These are phyloP conservation scores for Tokudaia tokunoshimensis DNA, from an alignment of 2,797 vertebrate genomes.

Conservation along the genomic window DNA sequence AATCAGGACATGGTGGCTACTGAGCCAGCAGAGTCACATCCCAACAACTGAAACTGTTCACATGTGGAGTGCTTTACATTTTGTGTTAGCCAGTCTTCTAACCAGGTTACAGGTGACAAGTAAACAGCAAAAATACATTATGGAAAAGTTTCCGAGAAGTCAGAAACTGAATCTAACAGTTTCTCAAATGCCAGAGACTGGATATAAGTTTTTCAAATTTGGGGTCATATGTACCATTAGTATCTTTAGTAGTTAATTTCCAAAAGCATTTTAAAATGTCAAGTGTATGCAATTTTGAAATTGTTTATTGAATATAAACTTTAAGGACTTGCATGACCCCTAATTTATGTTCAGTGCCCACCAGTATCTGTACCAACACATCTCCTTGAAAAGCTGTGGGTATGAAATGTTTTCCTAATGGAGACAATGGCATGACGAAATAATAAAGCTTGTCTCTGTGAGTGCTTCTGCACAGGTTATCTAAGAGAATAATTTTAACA, in stretches of 20 bases:
- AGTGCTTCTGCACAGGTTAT: fast-evolving
- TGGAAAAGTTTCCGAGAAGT: background rate
- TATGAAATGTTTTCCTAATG: conserved; percentile 13
- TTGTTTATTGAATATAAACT: background rate
- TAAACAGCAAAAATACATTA: background rate
- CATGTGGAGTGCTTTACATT: background rate
- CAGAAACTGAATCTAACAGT: background rate
- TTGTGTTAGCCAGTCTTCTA: background rate
- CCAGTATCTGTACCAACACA: background rate
- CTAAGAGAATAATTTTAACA: conserved; percentile 18
- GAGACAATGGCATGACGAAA: background rate
- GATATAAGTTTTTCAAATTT: background rate
- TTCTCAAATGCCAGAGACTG: background rate
- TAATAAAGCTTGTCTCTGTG: background rate
- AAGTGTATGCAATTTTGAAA: background rate
- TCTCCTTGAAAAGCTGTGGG: background rate
- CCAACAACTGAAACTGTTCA: background rate
- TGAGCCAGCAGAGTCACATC: background rate
- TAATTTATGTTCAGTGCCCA: background rate
- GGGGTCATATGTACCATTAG: background rate
- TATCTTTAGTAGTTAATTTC: background rate
- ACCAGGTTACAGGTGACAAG: background rate
- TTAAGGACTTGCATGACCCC: background rate
- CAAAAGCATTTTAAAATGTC: background rate
- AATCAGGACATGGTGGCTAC: background rate